Evolutionary conservation across 1,140 invertebrate species (phyloP).

Genomic region (Diachasma alloeum): DNA sequence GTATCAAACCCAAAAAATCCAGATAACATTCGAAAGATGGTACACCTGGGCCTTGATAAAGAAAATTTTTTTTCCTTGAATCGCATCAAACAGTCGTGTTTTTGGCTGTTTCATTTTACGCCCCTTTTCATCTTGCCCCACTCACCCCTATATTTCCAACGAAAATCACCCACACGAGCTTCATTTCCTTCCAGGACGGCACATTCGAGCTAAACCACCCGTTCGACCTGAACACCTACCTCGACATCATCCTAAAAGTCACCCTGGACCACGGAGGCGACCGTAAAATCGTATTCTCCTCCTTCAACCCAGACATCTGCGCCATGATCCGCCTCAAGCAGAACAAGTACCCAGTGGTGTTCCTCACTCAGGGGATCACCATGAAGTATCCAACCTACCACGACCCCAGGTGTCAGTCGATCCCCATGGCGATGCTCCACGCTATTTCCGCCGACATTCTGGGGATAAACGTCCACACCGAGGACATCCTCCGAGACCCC

Average conservation of each 20-base stretch:
- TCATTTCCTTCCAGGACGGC: slow-evolving; percentile 70
- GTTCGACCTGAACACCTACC: slow-evolving; percentile 89
- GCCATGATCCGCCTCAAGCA: slow-evolving; percentile 92
- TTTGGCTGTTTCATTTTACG: too few relatives aligned
- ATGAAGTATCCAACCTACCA: slow-evolving; percentile 82
- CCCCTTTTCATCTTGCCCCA: too few relatives aligned
- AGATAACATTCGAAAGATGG: too few relatives aligned
- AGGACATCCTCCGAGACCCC: slow-evolving; percentile 87
- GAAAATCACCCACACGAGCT: too few relatives aligned
- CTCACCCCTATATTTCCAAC: too few relatives aligned
- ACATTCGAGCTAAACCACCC: slow-evolving; percentile 87
- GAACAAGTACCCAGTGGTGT: slow-evolving; percentile 94
- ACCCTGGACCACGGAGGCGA: slow-evolving; percentile 79
- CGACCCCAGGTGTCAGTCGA: slow-evolving; percentile 82
- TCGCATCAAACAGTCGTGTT: too few relatives aligned
- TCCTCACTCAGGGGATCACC: slow-evolving; percentile 88
- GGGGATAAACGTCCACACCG: slow-evolving; percentile 91
- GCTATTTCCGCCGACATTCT: slow-evolving; percentile 81
- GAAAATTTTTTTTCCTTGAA: too few relatives aligned
- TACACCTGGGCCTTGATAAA: too few relatives aligned
- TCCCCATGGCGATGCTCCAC: slow-evolving; percentile 84
- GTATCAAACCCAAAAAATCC: too few relatives aligned
- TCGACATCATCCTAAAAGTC: slow-evolving; percentile 89
- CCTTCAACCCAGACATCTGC: slow-evolving; percentile 95
- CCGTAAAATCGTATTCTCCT: slow-evolving; percentile 89